Evolutionary conservation across 2,797 vertebrate species (phyloP).

Genomic region (Gadopsis bispinosus): DNA sequence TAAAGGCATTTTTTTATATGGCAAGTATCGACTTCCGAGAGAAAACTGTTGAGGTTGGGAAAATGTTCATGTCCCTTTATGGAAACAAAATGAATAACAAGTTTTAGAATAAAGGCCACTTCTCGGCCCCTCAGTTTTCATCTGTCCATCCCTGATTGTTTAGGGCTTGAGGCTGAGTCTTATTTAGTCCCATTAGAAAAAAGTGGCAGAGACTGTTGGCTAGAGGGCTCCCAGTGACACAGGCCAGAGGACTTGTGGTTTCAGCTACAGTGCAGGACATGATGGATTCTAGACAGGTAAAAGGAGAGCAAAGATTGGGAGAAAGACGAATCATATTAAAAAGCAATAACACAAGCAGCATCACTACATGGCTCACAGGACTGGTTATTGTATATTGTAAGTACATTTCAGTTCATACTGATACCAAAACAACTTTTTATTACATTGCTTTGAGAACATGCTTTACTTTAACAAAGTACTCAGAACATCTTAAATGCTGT

Average conservation of each 20-base stretch:
- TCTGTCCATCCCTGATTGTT: slow-evolving; percentile 58
- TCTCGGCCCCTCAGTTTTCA: slow-evolving; percentile 55
- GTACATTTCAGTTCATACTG: neutral
- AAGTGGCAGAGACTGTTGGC: slow-evolving; percentile 45
- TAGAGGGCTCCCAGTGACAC: slow-evolving; percentile 48
- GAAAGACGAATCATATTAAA: slow-evolving; percentile 15
- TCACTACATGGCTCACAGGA: neutral
- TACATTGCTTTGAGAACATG: neutral
- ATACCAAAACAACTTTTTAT: neutral
- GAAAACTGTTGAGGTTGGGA: slow-evolving; percentile 29
- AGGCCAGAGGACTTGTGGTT: slow-evolving; percentile 53
- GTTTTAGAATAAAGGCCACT: slow-evolving; percentile 60
- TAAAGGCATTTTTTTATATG: slow-evolving; percentile 77
- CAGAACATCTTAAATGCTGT: neutral
- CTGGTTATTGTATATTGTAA: neutral
- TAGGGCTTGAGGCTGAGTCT: slow-evolving; percentile 45
- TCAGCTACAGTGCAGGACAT: slow-evolving; percentile 67
- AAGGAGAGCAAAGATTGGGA: slow-evolving; percentile 28
- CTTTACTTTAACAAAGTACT: neutral
- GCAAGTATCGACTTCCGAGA: slow-evolving; percentile 42
- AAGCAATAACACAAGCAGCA: slow-evolving; percentile 3
- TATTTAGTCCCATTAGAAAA: slow-evolving; percentile 45
- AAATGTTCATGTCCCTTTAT: slow-evolving; percentile 46
- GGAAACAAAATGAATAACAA: slow-evolving; percentile 27
- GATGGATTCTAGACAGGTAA: slow-evolving; percentile 65